phyloP scores from a whole-genome alignment of 2,797 vertebrate species.

The Molossus molossus region DNA sequence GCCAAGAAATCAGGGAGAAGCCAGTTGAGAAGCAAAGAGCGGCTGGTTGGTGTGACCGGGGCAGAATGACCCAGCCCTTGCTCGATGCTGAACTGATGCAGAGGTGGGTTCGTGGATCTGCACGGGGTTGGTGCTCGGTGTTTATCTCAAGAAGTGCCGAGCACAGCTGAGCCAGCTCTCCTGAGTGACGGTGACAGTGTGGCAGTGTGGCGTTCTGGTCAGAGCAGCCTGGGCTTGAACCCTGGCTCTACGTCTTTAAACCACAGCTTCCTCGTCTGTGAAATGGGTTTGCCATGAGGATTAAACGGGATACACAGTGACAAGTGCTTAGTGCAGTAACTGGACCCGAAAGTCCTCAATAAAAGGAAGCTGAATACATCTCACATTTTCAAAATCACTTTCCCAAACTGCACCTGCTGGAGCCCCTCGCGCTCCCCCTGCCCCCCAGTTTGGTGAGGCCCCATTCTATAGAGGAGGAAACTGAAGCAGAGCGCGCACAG shows the following conservation, averaged over 20 bases:
- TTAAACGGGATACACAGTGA: neutral
- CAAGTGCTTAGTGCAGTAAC: neutral
- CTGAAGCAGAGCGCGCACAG: neutral
- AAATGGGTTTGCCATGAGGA: neutral
- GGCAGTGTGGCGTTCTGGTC: rapidly evolving
- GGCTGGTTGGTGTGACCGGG: neutral
- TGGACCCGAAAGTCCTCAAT: rapidly evolving
- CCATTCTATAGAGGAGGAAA: neutral
- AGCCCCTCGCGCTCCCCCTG: too few species aligned
- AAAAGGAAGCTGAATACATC: neutral
- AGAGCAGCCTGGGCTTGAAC: neutral
- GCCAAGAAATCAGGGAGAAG: neutral
- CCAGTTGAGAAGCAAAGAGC: neutral
- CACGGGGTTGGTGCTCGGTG: too few species aligned
- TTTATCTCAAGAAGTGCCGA: too few species aligned
- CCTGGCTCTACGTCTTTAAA: neutral
- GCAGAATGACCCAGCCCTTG: neutral
- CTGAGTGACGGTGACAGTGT: rapidly evolving
- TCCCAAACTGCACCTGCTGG: neutral
- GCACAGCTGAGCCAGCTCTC: neutral
- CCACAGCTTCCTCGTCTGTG: neutral
- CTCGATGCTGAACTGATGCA: neutral
- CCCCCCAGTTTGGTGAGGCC: rapidly evolving
- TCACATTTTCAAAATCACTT: neutral
- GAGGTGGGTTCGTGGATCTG: rapidly evolving